Conservation (phyloP, 2,113 vertebrate species). For the Psettodes erumei region DNA sequence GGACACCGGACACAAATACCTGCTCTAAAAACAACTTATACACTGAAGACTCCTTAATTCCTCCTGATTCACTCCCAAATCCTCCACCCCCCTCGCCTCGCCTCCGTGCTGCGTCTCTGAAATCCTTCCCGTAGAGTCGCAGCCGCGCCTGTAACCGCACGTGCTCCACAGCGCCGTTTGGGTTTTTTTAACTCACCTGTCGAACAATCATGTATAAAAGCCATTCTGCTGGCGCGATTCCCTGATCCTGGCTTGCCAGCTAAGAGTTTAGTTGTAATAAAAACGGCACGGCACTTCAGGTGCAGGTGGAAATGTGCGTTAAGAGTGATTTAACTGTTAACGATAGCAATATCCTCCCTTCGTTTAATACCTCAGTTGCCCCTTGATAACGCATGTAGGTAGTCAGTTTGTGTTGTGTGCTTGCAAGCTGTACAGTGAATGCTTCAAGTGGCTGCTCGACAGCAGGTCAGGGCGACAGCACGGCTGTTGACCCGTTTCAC, state of each 20-base stretch:
- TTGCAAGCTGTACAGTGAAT: conserved; percentile 40
- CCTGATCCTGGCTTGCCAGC: conserved; percentile 33
- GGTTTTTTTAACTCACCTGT: conserved; percentile 64
- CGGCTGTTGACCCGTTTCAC: conserved; percentile 39
- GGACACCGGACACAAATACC: conserved; percentile 92
- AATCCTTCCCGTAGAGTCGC: conserved; percentile 73
- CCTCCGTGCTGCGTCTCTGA: conserved; percentile 61
- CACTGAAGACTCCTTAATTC: conserved; percentile 78
- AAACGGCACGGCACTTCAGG: conserved; percentile 52
- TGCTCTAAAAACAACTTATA: conserved; percentile 87
- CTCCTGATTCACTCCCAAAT: conserved; percentile 28
- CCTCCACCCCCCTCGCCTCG: conserved; percentile 70
- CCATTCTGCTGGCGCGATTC: conserved; percentile 72
- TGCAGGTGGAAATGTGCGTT: conserved; percentile 56
- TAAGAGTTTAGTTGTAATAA: conserved; percentile 49
- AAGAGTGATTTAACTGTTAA: conserved; percentile 54
- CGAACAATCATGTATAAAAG: conserved; percentile 70
- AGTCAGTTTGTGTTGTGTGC: conserved; percentile 32
- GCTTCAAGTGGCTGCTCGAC: conserved; percentile 57
- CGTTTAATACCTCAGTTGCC: conserved; percentile 61
- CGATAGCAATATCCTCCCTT: conserved; percentile 70
- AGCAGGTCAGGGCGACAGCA: conserved; percentile 39
- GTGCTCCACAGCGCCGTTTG: conserved; percentile 61
- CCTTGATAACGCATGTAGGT: conserved; percentile 25
- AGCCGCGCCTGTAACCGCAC: conserved; percentile 65